Base-by-base conservation (phyloP, 30 jellyfish, hydroid and myxozoan species). In the Rhopilema esculentum region DNA sequence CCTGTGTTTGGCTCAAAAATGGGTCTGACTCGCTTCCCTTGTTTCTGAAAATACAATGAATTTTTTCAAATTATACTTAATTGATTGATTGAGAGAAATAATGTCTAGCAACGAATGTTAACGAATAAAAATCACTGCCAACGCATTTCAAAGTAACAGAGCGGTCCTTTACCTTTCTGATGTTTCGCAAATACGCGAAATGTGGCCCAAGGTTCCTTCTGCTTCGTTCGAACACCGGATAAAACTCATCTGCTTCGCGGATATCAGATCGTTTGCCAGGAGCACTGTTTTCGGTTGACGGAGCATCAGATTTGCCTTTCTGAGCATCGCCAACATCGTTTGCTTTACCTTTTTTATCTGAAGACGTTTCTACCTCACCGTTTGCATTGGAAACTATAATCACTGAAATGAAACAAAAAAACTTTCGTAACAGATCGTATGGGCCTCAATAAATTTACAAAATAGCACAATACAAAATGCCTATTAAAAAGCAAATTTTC, bases 291-390 rank as follows among this genome's bases (percentile, higher is more conserved):
- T 28, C 33, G 0, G 30, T 20, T 18, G 33, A 66, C 16, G 78
- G 24, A 51, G 26, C 48, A 16, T 19, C 79, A 12, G 70, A 66
- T 12, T 21, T 49, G 12, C 19, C 75, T 48, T 80, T 68, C 27
- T 80, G 51, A 22, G 66, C 76, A 17, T 80, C 51, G 12, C 52
- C 90, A 1, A 80, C 64, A 28, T 80, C 90, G 49, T 80, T 80
- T 12, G 82, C 64, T 31, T 80, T 80, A 17, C 88, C 88, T n/a
- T 61, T 50, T 16, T 66, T 40, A 31, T 80, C 57, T 40, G 57
- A 6, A 2, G 57, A 24, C 27, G 61, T 1, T 26, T 77, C 88
- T 1, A 53, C 88, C 27, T 77, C 52, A 1, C 70, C 88, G 16
- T 77, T 1, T 7, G 76, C 88, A 12, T 51, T 77, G 26, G 76